Evolutionary conservation across 2,888 invertebrate species (phyloP).

Genomic region (Polietes domitor): DNA sequence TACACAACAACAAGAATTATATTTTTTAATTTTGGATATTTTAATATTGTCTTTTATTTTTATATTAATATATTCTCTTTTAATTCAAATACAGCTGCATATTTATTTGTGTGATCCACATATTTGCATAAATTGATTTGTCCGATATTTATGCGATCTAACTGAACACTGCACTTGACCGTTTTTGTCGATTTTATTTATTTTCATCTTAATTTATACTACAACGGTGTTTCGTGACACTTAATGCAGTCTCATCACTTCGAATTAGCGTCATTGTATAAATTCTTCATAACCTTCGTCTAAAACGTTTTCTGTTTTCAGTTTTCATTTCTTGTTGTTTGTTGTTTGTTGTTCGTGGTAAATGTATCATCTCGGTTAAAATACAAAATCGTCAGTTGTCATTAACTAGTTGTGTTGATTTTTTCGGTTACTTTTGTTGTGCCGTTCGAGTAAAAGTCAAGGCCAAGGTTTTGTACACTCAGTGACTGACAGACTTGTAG

Average conservation of each 20-base stretch:
- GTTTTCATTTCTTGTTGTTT: too few species aligned
- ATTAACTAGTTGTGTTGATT: constrained; percentile 4
- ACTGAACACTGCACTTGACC: too few species aligned
- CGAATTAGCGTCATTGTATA: constrained; percentile 3
- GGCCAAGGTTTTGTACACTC: constrained; percentile 49
- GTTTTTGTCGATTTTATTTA: too few species aligned
- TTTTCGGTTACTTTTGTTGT: constrained; percentile 15
- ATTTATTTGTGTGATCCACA: too few species aligned
- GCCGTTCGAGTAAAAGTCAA: constrained; percentile 51
- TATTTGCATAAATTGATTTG: too few species aligned
- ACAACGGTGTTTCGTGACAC: not conserved
- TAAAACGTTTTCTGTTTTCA: not conserved
- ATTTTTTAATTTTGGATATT: too few species aligned
- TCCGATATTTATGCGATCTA: too few species aligned
- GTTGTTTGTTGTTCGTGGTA: not conserved
- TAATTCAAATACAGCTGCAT: too few species aligned
- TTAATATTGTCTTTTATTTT: too few species aligned
- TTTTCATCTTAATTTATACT: too few species aligned
- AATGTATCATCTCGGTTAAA: not conserved
- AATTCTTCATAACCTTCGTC: constrained; percentile 17
- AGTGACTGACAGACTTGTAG: constrained; percentile 14
- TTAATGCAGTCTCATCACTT: constrained; percentile 16
- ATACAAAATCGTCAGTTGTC: not conserved
- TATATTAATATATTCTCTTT: too few species aligned
- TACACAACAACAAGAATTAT: too few species aligned